Evolutionary conservation across 1,140 invertebrate genomes (phyloP).

Genomic region (Sycophaga agraensis): DNA sequence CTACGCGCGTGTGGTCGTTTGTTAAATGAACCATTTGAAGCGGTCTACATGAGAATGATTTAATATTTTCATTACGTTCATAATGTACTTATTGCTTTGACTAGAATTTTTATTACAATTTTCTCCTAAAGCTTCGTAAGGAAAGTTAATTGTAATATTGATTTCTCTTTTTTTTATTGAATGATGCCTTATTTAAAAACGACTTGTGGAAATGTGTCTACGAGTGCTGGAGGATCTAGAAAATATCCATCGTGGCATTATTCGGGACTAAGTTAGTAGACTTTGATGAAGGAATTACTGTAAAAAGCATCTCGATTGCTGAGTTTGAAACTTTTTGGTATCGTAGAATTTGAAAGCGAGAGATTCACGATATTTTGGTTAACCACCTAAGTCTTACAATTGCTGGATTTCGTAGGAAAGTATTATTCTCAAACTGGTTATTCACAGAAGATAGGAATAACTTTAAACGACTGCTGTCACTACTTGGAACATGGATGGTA

Average conservation of each 20-base stretch:
- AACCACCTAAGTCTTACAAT: background rate
- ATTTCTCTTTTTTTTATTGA: background rate
- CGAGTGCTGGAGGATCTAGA: background rate
- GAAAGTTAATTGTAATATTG: background rate
- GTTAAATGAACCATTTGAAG: background rate
- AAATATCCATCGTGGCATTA: background rate
- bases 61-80: background rate
- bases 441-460: background rate
- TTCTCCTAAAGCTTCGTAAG: background rate
- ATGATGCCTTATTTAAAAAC: constrained; percentile 5
- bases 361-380: background rate
- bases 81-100: constrained; percentile 34
- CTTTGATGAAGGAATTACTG: no score
- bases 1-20: no score
- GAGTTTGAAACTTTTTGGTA: background rate
- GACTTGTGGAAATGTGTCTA: background rate
- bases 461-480: background rate
- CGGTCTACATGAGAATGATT: background rate
- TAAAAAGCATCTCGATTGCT: no score
- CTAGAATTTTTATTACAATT: constrained; percentile 23
- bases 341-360: background rate
- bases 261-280: background rate
- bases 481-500: background rate
- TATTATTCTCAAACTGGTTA: background rate
- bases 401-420: background rate